Conservation (phyloP, 64 coral and sea anemone species). For the Montipora cactus region DNA sequence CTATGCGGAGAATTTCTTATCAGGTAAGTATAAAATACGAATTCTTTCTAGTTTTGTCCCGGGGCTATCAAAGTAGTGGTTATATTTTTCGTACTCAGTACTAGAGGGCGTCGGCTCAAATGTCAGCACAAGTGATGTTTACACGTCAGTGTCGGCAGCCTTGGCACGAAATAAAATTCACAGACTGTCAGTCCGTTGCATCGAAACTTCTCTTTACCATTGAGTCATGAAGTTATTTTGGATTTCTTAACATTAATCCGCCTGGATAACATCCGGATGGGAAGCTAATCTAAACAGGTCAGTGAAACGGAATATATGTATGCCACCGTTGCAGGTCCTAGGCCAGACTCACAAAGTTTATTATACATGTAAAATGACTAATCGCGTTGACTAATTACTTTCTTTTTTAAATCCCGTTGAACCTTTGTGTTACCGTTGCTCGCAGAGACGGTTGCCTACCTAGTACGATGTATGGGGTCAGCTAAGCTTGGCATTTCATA, state of each 20-base stretch:
- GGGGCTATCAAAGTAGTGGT: not conserved
- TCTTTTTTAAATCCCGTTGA: no score
- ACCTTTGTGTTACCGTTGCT: no score
- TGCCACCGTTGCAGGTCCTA: not conserved
- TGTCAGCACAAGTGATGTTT: constrained; percentile 5
- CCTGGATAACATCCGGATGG: not conserved
- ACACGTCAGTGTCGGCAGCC: not conserved
- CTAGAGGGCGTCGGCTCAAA: not conserved
- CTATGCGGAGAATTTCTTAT: not conserved
- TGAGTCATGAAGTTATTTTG: not conserved
- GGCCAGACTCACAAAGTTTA: not conserved
- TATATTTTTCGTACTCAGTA: not conserved
- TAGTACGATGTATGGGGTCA: not conserved
- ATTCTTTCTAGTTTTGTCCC: not conserved
- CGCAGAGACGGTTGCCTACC: no score
- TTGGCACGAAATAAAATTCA: not conserved
- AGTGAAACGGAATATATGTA: not conserved
- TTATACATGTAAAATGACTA: constrained; percentile 7
- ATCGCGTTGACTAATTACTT: not conserved
- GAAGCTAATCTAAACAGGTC: not conserved
- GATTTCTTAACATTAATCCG: not conserved
- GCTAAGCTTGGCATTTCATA: not conserved
- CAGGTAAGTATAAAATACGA: not conserved
- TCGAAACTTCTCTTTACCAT: not conserved
- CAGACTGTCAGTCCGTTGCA: constrained; percentile 3